phyloP scores from a whole-genome alignment of 2,888 invertebrate species.

The Metallyticus violacea region DNA sequence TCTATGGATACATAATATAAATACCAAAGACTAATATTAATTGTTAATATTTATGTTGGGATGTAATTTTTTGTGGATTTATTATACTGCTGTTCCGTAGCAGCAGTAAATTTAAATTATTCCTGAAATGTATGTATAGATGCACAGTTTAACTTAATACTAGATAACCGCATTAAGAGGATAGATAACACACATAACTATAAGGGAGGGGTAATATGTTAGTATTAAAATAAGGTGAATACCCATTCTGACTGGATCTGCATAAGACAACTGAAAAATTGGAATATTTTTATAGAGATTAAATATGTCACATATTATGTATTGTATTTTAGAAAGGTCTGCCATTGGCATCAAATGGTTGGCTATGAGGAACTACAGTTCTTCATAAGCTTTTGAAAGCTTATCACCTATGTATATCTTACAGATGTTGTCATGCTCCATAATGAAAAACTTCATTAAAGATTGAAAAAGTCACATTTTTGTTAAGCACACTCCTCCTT shows the following conservation, averaged over 20 bases:
- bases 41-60: background rate
- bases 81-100: background rate
- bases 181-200: background rate
- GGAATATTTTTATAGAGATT: background rate
- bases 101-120: background rate
- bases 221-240: background rate
- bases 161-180: background rate
- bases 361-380: too few species aligned
- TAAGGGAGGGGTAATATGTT: background rate
- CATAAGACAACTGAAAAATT: background rate
- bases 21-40: constrained; percentile 26
- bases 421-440: too few species aligned
- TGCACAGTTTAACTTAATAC: background rate
- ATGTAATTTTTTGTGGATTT: background rate
- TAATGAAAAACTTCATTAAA: too few species aligned
- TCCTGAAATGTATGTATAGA: background rate
- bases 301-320: background rate
- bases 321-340: too few species aligned
- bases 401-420: too few species aligned
- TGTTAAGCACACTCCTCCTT: too few species aligned
- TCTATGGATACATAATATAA: constrained; percentile 4
- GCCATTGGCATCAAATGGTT: too few species aligned
- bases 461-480: too few species aligned
- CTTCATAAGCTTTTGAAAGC: too few species aligned
- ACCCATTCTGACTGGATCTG: background rate